Conservation (phyloP, 2,888 invertebrate genomes). For the Callosobruchus maculatus region DNA sequence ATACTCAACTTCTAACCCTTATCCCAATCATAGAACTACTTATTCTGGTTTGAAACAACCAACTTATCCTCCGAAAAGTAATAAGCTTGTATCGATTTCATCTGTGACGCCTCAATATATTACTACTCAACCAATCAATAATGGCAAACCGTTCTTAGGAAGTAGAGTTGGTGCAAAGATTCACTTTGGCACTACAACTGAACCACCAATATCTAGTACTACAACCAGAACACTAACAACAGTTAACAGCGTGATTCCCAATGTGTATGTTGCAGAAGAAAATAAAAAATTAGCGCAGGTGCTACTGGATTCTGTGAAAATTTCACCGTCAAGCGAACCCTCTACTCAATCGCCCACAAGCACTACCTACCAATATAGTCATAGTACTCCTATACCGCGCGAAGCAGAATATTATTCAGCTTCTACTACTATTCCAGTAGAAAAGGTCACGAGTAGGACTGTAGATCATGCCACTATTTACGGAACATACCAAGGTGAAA, state of each 20-base stretch:
- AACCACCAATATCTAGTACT: neutral
- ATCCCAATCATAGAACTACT: conserved; percentile 43
- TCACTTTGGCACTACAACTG: conserved; percentile 5
- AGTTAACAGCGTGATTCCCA: neutral
- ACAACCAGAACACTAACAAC: neutral
- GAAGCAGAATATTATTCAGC: neutral
- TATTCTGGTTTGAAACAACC: conserved; percentile 43
- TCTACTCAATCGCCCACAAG: neutral
- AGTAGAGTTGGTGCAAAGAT: conserved; percentile 33
- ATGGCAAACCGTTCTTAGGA: conserved; percentile 42
- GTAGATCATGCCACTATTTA: conserved; percentile 46
- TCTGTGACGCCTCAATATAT: conserved; percentile 42
- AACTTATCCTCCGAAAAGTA: conserved; percentile 13
- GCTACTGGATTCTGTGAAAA: neutral
- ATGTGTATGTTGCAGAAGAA: neutral
- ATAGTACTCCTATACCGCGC: neutral
- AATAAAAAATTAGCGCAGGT: neutral
- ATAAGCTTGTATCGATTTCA: conserved; percentile 26
- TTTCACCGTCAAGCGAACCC: neutral
- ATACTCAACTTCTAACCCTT: conserved; percentile 28
- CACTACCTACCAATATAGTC: neutral
- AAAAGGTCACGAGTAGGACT: conserved; percentile 40
- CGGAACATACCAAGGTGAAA: conserved; percentile 16
- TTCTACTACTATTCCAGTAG: neutral
- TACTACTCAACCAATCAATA: conserved; percentile 42